Evolutionary conservation across 2,888 invertebrate genomes (phyloP).

Genomic region (Chrysolina oricalcia): DNA sequence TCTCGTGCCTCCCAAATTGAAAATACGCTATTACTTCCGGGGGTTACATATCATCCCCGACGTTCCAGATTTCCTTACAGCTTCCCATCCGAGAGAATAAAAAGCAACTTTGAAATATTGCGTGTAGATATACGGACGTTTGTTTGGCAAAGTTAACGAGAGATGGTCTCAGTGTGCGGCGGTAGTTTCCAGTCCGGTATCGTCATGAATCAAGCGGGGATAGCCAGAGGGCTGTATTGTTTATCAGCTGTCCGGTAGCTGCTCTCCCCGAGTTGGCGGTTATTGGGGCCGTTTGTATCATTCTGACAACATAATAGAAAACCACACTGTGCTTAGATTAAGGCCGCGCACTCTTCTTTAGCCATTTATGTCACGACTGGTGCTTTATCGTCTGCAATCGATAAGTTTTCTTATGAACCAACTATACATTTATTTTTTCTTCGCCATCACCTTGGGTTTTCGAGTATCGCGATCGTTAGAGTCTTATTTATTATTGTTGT

Average conservation of each 20-base stretch:
- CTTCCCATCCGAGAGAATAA: constrained; percentile 38
- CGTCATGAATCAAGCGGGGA: constrained; percentile 62
- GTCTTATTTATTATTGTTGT: background rate
- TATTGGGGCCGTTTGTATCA: constrained; percentile 72
- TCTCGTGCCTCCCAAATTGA: constrained; percentile 13
- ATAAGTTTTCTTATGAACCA: constrained; percentile 47
- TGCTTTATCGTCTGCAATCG: constrained; percentile 62
- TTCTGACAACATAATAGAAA: constrained; percentile 72
- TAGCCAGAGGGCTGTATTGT: constrained; percentile 65
- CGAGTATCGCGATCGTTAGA: no score
- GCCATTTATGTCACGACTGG: constrained; percentile 61
- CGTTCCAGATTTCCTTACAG: constrained; percentile 34
- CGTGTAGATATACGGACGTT: constrained; percentile 46
- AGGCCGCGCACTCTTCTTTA: constrained; percentile 65
- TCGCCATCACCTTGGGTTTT: no score
- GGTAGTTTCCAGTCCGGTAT: constrained; percentile 44
- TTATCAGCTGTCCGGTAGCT: constrained; percentile 70
- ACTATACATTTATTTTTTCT: constrained; percentile 9
- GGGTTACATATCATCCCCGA: constrained; percentile 39
- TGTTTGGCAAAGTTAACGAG: constrained; percentile 51
- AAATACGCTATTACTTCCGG: constrained; percentile 4
- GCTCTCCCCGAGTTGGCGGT: constrained; percentile 68
- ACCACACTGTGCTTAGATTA: constrained; percentile 68
- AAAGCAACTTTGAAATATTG: constrained; percentile 46
- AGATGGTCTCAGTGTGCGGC: constrained; percentile 47